Evolutionary conservation across 2,113 vertebrate species (phyloP).

Genomic region (Hypomesus transpacificus): DNA sequence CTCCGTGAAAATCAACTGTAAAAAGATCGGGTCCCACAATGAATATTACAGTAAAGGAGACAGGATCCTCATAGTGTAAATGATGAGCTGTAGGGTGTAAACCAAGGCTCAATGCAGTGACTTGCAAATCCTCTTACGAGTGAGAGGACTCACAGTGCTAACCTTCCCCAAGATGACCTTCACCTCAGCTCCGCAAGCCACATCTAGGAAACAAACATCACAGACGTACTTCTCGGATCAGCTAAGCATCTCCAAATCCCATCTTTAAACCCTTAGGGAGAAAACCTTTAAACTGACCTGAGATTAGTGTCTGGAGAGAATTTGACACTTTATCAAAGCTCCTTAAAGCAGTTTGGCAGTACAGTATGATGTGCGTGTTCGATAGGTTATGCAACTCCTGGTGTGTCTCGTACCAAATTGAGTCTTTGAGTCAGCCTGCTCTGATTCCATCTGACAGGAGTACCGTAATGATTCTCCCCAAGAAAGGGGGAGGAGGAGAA

Average conservation of each 20-base stretch:
- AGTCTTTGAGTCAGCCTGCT: too few relatives aligned
- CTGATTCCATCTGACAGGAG: too few relatives aligned
- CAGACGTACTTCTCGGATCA: too few relatives aligned
- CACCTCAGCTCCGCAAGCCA: neutral
- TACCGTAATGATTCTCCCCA: too few relatives aligned
- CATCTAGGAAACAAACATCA: too few relatives aligned
- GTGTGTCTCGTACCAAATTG: too few relatives aligned
- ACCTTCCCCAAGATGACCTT: neutral
- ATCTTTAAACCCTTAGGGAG: neutral
- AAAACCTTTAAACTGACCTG: neutral
- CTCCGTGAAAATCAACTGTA: neutral
- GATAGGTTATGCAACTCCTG: too few relatives aligned
- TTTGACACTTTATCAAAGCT: too few relatives aligned
- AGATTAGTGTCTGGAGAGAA: neutral
- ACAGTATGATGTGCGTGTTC: too few relatives aligned
- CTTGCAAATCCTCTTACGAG: constrained; percentile 59
- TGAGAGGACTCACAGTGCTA: neutral
- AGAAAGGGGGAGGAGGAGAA: too few relatives aligned
- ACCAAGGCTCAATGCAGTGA: constrained; percentile 22
- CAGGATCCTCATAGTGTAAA: neutral
- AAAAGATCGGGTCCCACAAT: neutral
- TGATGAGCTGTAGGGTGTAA: neutral
- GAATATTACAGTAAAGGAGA: neutral
- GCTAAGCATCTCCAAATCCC: neutral
- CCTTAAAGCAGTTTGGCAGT: too few relatives aligned